Base-by-base conservation (phyloP, 2,797 vertebrate species). In the Microchirus variegatus region DNA sequence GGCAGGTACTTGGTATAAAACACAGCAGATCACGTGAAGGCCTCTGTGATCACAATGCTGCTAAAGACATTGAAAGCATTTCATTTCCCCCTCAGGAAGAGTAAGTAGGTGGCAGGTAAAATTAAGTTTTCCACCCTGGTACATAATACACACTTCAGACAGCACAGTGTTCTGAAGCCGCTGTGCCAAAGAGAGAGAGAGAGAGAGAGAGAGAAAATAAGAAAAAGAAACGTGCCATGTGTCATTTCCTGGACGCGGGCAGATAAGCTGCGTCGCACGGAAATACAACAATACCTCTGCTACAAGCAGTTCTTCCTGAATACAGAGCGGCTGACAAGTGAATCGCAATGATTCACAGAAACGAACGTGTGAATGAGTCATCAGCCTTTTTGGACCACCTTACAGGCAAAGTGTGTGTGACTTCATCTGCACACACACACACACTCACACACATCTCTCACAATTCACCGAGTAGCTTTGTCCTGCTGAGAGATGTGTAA, bases 331-430 rank as follows among this genome's bases (percentile, higher is more conserved):
- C 66, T 82, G 77, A 91, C 93, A 94, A 90, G 90, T 92, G 83
- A 90, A 89, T 92, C 91, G 89, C 84, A 89, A 73, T 83, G 83
- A 86, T 90, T 95, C 86, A 86, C 84, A 74, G 44, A 86, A 81
- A 83, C 80, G 55, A 84, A 95, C 73, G 88, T 93, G 94, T 91
- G 94, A 95, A 94, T 94, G 94, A 91, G 91, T 92, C 93, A 95
- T 91, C 93, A 94, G 90, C 93, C 93, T 95, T 69, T 92, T n/a
- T n/a, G n/a, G 85, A 87, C 89, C 87, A 90, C 87, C 87, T 93
- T 90, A 82, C 88, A 88, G 89, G 83, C 91, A 83, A n/a, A n/a
- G 90, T 90, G 90, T 83, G 82, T 77, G 80, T 78, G 72, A 87
- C 82, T 90, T 90, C 69, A 87, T 87, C 87, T 75, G 70, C 55